Percentiles rank a stretch among this genome's conserved stretches.
Conservation (phyloP, 2,797 vertebrate species). For the Jordanella pulchra region DNA sequence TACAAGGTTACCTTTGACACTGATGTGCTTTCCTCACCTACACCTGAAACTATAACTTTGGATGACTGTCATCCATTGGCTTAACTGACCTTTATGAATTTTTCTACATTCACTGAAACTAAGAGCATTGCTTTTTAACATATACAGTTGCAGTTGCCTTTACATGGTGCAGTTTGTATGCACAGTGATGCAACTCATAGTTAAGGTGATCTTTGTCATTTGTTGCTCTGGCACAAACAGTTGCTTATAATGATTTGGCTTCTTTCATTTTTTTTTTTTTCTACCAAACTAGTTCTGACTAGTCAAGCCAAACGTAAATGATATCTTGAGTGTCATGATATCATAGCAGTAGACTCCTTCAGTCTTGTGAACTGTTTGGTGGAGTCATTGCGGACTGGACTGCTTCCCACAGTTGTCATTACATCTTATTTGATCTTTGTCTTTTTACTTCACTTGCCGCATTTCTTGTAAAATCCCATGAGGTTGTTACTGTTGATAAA, state of each 20-base stretch:
- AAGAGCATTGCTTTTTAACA: background rate
- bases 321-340: background rate
- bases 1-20: background rate
- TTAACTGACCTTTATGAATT: background rate
- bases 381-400: conserved; percentile 2
- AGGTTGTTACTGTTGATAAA: background rate
- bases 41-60: background rate
- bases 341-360: background rate
- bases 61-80: background rate
- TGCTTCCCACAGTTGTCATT: background rate
- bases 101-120: background rate
- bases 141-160: background rate
- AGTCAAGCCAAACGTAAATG: background rate
- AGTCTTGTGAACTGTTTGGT: background rate
- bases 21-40: background rate
- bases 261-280: background rate
- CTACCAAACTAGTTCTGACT: conserved; percentile 2
- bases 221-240: background rate
- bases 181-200: background rate
- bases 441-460: background rate
- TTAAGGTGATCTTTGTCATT: background rate
- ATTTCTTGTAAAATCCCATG: background rate
- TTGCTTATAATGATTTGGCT: background rate
- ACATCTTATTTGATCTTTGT: background rate
- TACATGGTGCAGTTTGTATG: background rate